phyloP scores from a whole-genome alignment of 1,140 invertebrate species.

The Hirudo medicinalis region DNA sequence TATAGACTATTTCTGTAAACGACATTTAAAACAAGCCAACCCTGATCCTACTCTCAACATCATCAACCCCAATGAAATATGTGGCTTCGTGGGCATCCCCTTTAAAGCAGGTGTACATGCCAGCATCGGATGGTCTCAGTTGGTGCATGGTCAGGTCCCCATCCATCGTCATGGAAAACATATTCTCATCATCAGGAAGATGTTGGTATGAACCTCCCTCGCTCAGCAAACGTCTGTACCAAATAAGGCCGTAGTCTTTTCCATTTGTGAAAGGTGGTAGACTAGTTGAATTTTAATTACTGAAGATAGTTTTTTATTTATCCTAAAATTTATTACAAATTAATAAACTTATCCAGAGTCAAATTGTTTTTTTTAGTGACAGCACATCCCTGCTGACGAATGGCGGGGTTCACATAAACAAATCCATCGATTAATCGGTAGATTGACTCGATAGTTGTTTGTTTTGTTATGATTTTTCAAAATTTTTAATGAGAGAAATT shows the following conservation, averaged over 20 bases:
- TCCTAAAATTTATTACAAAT: not conserved
- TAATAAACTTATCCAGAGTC: not conserved
- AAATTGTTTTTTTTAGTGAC: not conserved
- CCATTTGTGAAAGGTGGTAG: constrained; percentile 1
- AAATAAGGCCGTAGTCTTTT: constrained; percentile 1
- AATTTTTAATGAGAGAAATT: not conserved
- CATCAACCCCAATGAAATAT: constrained; percentile 11
- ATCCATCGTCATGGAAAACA: not conserved
- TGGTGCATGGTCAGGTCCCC: constrained; percentile 6
- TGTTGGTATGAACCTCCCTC: constrained; percentile 1
- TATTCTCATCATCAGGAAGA: constrained; percentile 9
- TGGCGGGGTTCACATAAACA: no score
- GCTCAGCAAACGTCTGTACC: constrained; percentile 12
- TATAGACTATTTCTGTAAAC: not conserved
- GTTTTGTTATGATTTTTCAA: not conserved
- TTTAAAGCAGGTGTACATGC: constrained; percentile 18
- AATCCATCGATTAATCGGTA: no score
- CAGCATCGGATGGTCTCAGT: not conserved
- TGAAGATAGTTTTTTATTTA: not conserved
- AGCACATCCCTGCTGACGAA: not conserved
- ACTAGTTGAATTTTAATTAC: not conserved
- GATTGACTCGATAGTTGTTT: no score
- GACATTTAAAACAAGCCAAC: constrained; percentile 7
- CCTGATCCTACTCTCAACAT: not conserved
- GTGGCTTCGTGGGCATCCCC: constrained; percentile 8